These are phyloP conservation scores for Archocentrus centrarchus DNA, from an alignment of 2,113 vertebrate genomes.

Conservation along the genomic window DNA sequence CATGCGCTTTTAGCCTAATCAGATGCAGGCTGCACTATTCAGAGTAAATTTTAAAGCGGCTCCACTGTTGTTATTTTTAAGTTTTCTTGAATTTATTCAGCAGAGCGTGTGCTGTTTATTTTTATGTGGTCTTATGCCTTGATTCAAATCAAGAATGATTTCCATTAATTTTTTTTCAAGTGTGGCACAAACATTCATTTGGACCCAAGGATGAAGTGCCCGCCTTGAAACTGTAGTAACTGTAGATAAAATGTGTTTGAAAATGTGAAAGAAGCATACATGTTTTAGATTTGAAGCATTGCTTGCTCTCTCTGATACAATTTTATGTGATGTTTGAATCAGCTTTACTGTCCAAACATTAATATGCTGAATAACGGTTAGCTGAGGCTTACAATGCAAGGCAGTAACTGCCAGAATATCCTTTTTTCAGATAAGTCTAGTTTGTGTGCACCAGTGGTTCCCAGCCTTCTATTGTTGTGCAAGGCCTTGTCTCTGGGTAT, in stretches of 20 bases:
- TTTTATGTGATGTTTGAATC: neutral
- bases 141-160: neutral
- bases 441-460: neutral
- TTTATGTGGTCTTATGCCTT: neutral
- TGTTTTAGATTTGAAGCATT: neutral
- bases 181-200: slow-evolving; percentile 1
- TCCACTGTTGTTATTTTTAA: neutral
- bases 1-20: neutral
- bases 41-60: neutral
- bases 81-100: neutral
- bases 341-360: neutral
- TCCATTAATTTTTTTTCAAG: neutral
- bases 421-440: neutral
- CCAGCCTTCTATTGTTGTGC: neutral
- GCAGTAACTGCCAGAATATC: neutral
- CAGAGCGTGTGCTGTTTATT: neutral
- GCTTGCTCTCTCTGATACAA: neutral
- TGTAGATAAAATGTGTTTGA: neutral
- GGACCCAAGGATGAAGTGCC: neutral
- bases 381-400: neutral
- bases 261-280: neutral
- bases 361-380: neutral
- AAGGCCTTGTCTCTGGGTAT: neutral
- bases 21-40: neutral
- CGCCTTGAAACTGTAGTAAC: neutral